Percentiles rank a stretch among this genome's conserved stretches.
These are phyloP conservation scores for Scaptomyza tumidula DNA, from an alignment of 2,888 invertebrate species.

Conservation along the genomic window DNA sequence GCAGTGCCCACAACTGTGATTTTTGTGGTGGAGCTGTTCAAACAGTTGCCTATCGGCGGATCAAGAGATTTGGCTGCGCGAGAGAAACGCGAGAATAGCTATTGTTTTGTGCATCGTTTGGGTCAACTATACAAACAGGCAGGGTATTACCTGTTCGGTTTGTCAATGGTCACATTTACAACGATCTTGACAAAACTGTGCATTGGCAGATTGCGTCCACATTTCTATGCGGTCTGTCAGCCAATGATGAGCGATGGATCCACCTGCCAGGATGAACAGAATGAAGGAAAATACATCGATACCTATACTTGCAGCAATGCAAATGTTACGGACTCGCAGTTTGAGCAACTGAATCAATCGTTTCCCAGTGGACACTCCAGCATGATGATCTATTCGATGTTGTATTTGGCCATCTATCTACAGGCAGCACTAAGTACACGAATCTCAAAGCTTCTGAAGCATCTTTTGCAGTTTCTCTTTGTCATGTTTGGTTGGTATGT, in stretches of 20 bases:
- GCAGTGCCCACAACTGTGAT: slow-evolving; percentile 72
- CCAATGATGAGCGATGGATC: slow-evolving; percentile 87
- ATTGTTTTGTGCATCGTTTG: slow-evolving; percentile 62
- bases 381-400: slow-evolving; percentile 93
- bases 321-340: slow-evolving; percentile 85
- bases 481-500: slow-evolving; percentile 81
- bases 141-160: slow-evolving; percentile 76
- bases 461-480: slow-evolving; percentile 88
- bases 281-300: slow-evolving; percentile 89
- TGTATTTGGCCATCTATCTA: slow-evolving; percentile 94
- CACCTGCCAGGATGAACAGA: slow-evolving; percentile 87
- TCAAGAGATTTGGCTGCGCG: slow-evolving; percentile 17
- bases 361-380: slow-evolving; percentile 97
- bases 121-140: slow-evolving; percentile 73
- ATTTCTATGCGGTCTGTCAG: slow-evolving; percentile 88
- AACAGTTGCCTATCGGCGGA: slow-evolving; percentile 59
- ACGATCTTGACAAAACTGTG: slow-evolving; percentile 72
- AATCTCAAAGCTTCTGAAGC: slow-evolving; percentile 91
- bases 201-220: slow-evolving; percentile 77
- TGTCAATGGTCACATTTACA: slow-evolving; percentile 72
- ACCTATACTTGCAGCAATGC: slow-evolving; percentile 88
- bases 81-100: slow-evolving; percentile 44
- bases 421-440: slow-evolving; percentile 93
- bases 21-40: slow-evolving; percentile 77
- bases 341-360: slow-evolving; percentile 92